These are phyloP conservation scores for Microchrysa polita DNA, from an alignment of 2,888 invertebrate species.

Conservation along the genomic window DNA sequence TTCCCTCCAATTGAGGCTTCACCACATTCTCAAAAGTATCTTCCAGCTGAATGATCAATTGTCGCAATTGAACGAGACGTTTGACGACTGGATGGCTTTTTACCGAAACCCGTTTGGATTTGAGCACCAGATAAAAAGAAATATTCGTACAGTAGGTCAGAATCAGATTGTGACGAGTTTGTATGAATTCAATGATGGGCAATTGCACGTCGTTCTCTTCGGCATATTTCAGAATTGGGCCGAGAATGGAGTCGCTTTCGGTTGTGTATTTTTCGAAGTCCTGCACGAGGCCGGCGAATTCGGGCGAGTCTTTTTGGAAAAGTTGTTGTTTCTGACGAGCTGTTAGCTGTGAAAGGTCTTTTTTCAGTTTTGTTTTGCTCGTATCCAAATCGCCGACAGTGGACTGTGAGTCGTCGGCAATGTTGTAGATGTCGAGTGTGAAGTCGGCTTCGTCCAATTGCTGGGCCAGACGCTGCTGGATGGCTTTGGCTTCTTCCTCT, in stretches of 20 bases:
- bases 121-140: slow-evolving; percentile 84
- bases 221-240: slow-evolving; percentile 74
- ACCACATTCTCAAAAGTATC: slow-evolving; percentile 75
- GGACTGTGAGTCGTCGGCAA: slow-evolving; percentile 56
- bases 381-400: slow-evolving; percentile 60
- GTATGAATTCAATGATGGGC: slow-evolving; percentile 75
- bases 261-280: slow-evolving; percentile 80
- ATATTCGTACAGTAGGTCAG: slow-evolving; percentile 88
- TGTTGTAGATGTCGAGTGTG: slow-evolving; percentile 69
- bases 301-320: slow-evolving; percentile 87
- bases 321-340: slow-evolving; percentile 80
- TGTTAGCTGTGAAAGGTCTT: slow-evolving; percentile 79
- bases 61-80: slow-evolving; percentile 81
- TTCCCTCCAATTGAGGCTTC: slow-evolving; percentile 73
- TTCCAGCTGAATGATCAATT: slow-evolving; percentile 78
- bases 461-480: slow-evolving; percentile 79
- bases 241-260: slow-evolving; percentile 73
- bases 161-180: slow-evolving; percentile 74
- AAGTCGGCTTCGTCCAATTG: slow-evolving; percentile 84
- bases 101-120: slow-evolving; percentile 76
- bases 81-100: slow-evolving; percentile 91
- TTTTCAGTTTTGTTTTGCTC: slow-evolving; percentile 71
- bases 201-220: slow-evolving; percentile 72
- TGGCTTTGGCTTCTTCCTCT: slow-evolving; percentile 83
- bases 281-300: slow-evolving; percentile 79